Evolutionary conservation across 1,140 invertebrate genomes (phyloP), one percentile per base, ranked within the genome.

Genomic region (Drosophila simulans): DNA sequence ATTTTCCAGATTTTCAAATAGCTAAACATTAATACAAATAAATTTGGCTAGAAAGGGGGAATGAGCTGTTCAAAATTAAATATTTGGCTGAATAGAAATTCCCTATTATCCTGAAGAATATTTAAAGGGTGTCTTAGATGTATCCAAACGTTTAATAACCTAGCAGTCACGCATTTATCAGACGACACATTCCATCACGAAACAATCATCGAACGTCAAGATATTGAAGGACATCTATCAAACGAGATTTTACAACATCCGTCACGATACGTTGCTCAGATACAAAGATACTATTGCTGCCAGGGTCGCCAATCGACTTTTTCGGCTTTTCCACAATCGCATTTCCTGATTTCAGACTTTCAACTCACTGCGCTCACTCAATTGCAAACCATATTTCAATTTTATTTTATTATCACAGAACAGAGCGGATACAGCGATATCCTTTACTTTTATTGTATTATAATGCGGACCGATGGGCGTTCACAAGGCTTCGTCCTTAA

Each of bases 301-400:
- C 49, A 72, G 35, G 34, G 68, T 48, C 64, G 64, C 37, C 46
- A 51, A 39, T 68, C 46, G 43, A 31, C 59, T 60, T 68, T 45
- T 53, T 20, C 51, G 59, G n/a, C 59, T 52, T 68, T 65, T 20
- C n/a, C 17, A 42, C 39, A 45, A 25, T 55, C 56, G 51, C 37
- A 31, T 31, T 31, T 10, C 31, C 31, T 8, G 49, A 74, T 43
- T 63, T 49, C 43, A 56, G 51, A 43, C 71, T 65, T 64, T 58
- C 83, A 83, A 88, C 83, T 88, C 75, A 76, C 68, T 86, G 83
- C 79, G 59, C 43, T 88, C 66, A 83, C 65, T 79, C 83, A 88
- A 86, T 88, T 88, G 83, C 83, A 72, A 88, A 76, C 78, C 75
- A 86, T 86, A 88, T 86, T 86, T 86, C 84, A 86, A 86, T 86